A percentile compares a stretch with the other conserved stretches of the same genome.
phyloP scores from a whole-genome alignment of 2,113 vertebrate species.

The Rhagologus leucostigma region DNA sequence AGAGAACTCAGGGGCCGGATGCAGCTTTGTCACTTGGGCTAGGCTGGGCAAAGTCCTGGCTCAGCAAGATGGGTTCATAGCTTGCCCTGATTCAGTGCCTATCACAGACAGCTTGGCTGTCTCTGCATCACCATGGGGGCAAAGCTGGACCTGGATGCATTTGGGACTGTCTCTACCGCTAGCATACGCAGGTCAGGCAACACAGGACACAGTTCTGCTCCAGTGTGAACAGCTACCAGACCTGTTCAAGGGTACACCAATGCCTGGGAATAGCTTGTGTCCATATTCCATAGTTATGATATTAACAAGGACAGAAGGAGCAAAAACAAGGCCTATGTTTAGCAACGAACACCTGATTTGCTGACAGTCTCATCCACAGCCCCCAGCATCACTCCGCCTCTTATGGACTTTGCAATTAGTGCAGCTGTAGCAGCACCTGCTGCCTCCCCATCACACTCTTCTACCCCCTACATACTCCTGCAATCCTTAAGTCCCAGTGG shows the following conservation, averaged over 20 bases:
- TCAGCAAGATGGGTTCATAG: not conserved
- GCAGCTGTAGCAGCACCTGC: not conserved
- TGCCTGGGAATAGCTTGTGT: not conserved
- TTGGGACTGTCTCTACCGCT: not conserved
- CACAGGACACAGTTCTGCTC: not conserved
- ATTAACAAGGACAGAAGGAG: not conserved
- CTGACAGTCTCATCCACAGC: not conserved
- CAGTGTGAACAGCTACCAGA: not conserved
- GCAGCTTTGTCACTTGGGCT: not conserved
- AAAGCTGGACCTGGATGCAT: rapidly evolving
- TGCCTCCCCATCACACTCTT: not conserved
- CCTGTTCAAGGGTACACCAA: not conserved
- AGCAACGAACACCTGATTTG: rapidly evolving
- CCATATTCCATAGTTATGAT: no score
- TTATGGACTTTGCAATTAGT: rapidly evolving
- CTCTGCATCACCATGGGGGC: not conserved
- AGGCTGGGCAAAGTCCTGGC: not conserved
- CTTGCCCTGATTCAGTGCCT: no score
- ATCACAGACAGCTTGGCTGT: no score
- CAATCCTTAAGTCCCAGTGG: rapidly evolving
- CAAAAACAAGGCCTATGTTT: not conserved
- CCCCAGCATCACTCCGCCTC: not conserved
- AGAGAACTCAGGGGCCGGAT: no score
- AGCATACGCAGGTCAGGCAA: not conserved
- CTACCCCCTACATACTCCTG: not conserved